Evolutionary conservation across 2,797 vertebrate genomes (phyloP).

Genomic region (Sphenodon punctatus): DNA sequence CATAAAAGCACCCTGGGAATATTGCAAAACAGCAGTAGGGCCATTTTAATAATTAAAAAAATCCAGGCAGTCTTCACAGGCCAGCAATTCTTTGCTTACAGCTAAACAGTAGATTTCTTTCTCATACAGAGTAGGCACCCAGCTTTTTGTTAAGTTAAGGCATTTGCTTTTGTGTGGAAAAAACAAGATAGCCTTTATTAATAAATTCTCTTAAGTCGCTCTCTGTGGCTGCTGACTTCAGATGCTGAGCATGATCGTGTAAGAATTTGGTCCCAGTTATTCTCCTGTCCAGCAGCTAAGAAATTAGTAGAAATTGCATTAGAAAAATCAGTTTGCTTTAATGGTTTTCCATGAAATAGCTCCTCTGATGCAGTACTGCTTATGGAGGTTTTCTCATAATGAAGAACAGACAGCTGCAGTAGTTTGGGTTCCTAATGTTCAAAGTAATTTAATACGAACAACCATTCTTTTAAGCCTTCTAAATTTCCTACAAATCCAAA

Average conservation of each 20-base stretch:
- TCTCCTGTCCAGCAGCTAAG: constrained; percentile 62
- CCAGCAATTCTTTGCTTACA: neutral
- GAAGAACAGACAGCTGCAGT: constrained; percentile 48
- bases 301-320: constrained; percentile 66
- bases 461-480: constrained; percentile 64
- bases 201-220: constrained; percentile 33
- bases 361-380: constrained; percentile 16
- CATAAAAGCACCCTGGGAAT: neutral
- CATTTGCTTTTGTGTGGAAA: constrained; percentile 35
- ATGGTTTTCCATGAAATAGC: constrained; percentile 6
- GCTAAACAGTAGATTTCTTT: neutral
- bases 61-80: constrained; percentile 13
- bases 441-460: constrained; percentile 66
- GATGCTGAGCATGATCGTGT: constrained; percentile 39
- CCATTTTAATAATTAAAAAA: constrained; percentile 11
- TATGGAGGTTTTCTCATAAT: constrained; percentile 42
- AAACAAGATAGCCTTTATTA: constrained; percentile 49
- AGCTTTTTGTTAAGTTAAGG: constrained; percentile 6
- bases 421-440: constrained; percentile 54
- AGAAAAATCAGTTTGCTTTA: constrained; percentile 36
- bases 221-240: constrained; percentile 48
- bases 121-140: neutral
- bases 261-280: constrained; percentile 63
- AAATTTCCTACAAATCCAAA: constrained; percentile 67
- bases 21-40: constrained; percentile 17